Evolutionary conservation across 2,113 vertebrate species (phyloP).

Genomic region (Corythornis cristatus): DNA sequence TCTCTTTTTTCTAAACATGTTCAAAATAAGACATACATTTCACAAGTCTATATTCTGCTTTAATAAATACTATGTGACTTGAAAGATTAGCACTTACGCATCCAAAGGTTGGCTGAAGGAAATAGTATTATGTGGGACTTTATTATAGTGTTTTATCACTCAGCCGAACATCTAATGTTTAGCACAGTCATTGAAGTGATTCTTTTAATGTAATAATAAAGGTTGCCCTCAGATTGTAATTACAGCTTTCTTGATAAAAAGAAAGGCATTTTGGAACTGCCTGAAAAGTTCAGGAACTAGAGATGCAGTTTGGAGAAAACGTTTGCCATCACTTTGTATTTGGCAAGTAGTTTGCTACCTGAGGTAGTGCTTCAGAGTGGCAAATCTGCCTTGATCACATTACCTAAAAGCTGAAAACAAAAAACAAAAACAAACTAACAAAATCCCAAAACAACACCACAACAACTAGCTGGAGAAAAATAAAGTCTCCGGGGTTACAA

Average conservation of each 20-base stretch:
- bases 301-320: background rate
- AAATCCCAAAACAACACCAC: too few species aligned
- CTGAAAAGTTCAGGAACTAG: constrained; percentile 12
- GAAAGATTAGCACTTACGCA: background rate
- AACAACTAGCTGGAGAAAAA: background rate
- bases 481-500: background rate
- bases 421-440: background rate
- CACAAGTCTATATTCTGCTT: background rate
- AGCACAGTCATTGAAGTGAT: constrained; percentile 23
- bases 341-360: background rate
- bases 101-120: background rate
- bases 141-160: constrained; percentile 68
- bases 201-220: constrained; percentile 59
- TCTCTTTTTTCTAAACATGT: background rate
- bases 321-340: background rate
- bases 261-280: constrained; percentile 24
- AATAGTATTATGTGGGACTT: constrained; percentile 14
- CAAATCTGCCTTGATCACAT: background rate
- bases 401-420: background rate
- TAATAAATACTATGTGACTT: background rate
- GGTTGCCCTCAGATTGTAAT: constrained; percentile 56
- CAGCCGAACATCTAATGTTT: constrained; percentile 18
- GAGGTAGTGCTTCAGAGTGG: background rate
- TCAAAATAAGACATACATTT: background rate
- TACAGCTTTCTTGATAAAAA: constrained; percentile 45